Evolutionary conservation across 2,888 invertebrate species (phyloP), one percentile per base, ranked within the genome.

Genomic region (Aphidius colemani): DNA sequence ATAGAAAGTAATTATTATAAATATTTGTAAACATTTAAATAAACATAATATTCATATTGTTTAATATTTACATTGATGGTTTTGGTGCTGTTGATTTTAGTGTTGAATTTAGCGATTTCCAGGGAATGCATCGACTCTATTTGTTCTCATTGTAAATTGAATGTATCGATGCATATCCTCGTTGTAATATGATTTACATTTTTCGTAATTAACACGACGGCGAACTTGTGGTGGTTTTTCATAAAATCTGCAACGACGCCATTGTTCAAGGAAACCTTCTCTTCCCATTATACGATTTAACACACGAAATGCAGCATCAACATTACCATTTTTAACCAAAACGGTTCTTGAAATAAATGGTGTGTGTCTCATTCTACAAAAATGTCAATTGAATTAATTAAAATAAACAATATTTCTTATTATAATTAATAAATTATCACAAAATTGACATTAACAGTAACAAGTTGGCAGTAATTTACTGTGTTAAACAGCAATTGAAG

Each of bases 121-220:
- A 4, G 95, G 94, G 76, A 88, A 95, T 0, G 95, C 93, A 68
- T 94, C 92, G 18, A 87, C 86, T 69, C 95, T 86, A 79, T 95
- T 95, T 80, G 92, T 95, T 62, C 94, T 86, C 66, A 95, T 83
- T 3, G 95, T 88, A 84, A 98, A 96, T 75, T 93, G 87, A 70
- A 98, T 93, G 85, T 96, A 97, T 58, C 96, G 87, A 70, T 89
- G 87, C 96, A 98, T 97, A 74, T 98, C 97, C 83, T 96, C 95
- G 78, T 95, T 91, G 80, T 96, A 97, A 69, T 97, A 91, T 0
- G 96, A 89, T 84, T 94, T 95, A 80, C 95, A 95, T 75, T 88
- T 92, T 80, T 97, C 95, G 77, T 90, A 96, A 81, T 96, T 96
- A 1, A 96, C 81, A 61, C 97, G 86, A 60, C 95, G 86, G 66